A percentile compares a stretch with the other conserved stretches of the same genome.
These are phyloP conservation scores for Ostrea edulis DNA, from an alignment of 1,140 invertebrate genomes.

Conservation along the genomic window DNA sequence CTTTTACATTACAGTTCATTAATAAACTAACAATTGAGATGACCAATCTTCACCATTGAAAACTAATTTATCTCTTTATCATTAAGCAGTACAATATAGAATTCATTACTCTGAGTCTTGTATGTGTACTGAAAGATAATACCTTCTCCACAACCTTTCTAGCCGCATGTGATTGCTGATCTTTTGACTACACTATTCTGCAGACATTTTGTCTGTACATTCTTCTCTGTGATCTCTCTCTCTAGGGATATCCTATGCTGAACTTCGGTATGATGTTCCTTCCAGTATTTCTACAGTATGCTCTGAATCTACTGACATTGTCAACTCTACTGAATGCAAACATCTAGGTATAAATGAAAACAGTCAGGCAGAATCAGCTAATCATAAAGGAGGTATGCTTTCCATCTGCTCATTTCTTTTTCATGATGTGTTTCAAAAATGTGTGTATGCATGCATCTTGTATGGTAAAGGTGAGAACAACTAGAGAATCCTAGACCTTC, in stretches of 20 bases:
- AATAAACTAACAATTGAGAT: not conserved
- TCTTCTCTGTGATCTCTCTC: not conserved
- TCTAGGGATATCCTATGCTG: conserved; percentile 74
- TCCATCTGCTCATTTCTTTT: not conserved
- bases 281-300: conserved; percentile 25
- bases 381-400: conserved; percentile 49
- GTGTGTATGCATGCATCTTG: not conserved
- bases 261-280: conserved; percentile 74
- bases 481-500: too few relatives aligned
- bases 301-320: conserved; percentile 13
- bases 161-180: too few relatives aligned
- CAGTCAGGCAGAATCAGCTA: not conserved
- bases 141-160: too few relatives aligned
- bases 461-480: too few relatives aligned
- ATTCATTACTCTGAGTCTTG: too few relatives aligned
- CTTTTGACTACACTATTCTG: not conserved
- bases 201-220: not conserved
- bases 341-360: conserved; percentile 8
- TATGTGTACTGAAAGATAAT: too few relatives aligned
- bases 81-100: not conserved
- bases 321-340: conserved; percentile 11
- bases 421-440: not conserved
- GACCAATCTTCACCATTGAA: not conserved
- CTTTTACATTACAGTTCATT: too few relatives aligned
- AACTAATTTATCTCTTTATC: not conserved